A percentile compares a stretch with the other conserved stretches of the same genome.
phyloP scores from a whole-genome alignment of 2,888 invertebrate genomes.

The Drosophila fulvimacula region DNA sequence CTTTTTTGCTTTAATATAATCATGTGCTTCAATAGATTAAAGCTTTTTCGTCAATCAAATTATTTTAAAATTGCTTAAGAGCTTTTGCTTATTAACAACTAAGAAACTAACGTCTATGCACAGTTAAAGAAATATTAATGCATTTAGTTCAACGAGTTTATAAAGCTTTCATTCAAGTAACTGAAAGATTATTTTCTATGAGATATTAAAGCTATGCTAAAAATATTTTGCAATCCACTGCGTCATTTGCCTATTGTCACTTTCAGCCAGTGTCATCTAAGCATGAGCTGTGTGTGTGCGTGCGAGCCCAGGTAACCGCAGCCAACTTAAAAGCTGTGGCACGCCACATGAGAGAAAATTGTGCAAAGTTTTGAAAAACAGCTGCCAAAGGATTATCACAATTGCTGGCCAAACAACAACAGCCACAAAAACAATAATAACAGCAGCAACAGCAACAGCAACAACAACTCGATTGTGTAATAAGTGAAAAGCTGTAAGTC shows the following conservation, averaged over 20 bases:
- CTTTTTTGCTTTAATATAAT: too few relatives aligned
- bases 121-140: too few relatives aligned
- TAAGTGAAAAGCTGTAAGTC: conserved; percentile 64
- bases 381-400: conserved; percentile 52
- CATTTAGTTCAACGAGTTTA: too few relatives aligned
- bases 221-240: not conserved
- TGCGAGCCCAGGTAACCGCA: not conserved
- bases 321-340: conserved; percentile 32
- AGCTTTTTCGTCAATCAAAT: too few relatives aligned
- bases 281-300: not conserved
- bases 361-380: conserved; percentile 25
- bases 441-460: conserved; percentile 16
- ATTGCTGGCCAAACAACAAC: conserved; percentile 42
- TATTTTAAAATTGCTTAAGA: too few relatives aligned
- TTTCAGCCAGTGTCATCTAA: conserved; percentile 22
- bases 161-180: not conserved
- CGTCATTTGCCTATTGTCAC: not conserved
- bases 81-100: too few relatives aligned
- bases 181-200: not conserved
- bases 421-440: conserved; percentile 6
- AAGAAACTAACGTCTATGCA: too few relatives aligned
- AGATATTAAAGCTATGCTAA: not conserved
- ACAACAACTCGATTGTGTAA: conserved; percentile 23
- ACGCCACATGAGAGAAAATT: conserved; percentile 41
- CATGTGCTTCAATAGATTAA: too few relatives aligned